phyloP scores from a whole-genome alignment of 1,140 invertebrate genomes.

The Aculops lycopersici region DNA sequence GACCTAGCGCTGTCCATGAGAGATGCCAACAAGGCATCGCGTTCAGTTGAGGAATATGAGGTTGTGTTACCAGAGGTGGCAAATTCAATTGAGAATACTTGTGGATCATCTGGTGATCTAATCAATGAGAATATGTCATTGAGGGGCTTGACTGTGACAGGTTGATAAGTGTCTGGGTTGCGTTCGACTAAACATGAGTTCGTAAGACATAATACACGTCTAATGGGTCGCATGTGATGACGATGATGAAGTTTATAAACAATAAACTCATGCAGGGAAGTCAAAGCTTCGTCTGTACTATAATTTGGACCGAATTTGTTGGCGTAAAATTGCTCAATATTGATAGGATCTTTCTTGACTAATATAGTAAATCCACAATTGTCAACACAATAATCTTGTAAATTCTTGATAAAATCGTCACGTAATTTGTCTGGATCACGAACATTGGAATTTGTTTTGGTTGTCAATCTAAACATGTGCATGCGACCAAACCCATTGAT shows the following conservation, averaged over 20 bases:
- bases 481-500: conserved; percentile 44
- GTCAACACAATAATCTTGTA: conserved; percentile 38
- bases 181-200: conserved; percentile 80
- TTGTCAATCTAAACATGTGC: conserved; percentile 7
- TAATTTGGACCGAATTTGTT: conserved; percentile 54
- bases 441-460: conserved; percentile 4
- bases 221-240: conserved; percentile 24
- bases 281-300: conserved; percentile 51
- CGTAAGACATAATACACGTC: conserved; percentile 65
- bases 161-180: conserved; percentile 76
- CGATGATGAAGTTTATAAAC: conserved; percentile 54
- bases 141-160: conserved; percentile 54
- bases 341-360: conserved; percentile 43
- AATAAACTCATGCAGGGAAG: conserved; percentile 60
- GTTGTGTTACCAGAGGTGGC: conserved; percentile 46
- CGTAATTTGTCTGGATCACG: conserved; percentile 14
- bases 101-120: conserved; percentile 56
- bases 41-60: conserved; percentile 49
- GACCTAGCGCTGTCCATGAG: conserved; percentile 76
- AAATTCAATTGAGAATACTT: conserved; percentile 76
- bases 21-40: conserved; percentile 75
- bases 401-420: conserved; percentile 50
- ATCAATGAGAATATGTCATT: conserved; percentile 51
- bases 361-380: conserved; percentile 49
- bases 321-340: conserved; percentile 43